These are phyloP conservation scores for Drosophila nannoptera DNA, from an alignment of 1,140 invertebrate species.

Conservation along the genomic window DNA sequence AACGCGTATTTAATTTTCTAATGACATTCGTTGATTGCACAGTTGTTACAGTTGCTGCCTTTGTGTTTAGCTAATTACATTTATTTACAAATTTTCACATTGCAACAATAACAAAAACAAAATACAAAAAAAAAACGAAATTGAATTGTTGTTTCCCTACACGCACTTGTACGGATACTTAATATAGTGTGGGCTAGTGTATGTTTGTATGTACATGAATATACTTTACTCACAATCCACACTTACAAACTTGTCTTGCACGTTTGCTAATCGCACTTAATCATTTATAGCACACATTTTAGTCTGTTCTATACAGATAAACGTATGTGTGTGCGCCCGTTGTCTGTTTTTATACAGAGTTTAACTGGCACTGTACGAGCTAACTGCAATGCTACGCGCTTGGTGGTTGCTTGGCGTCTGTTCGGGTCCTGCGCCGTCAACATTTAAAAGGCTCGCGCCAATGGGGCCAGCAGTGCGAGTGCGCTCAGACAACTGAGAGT, in stretches of 20 bases:
- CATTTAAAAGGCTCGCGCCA: conserved; percentile 7
- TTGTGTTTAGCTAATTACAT: not conserved
- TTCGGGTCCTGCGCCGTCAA: conserved; percentile 29
- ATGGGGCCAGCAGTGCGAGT: conserved; percentile 22
- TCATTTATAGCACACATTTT: conserved; percentile 56
- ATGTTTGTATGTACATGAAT: not conserved
- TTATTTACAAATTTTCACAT: conserved; percentile 15
- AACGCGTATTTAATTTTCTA: conserved; percentile 33
- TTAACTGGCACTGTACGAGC: conserved; percentile 23
- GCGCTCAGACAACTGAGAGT: conserved; percentile 27
- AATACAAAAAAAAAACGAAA: conserved; percentile 41
- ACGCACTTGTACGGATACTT: conserved; percentile 54
- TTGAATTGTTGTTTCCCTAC: conserved; percentile 50
- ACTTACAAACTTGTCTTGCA: conserved; percentile 41
- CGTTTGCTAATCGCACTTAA: conserved; percentile 47
- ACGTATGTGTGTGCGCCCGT: conserved; percentile 19
- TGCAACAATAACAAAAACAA: not conserved
- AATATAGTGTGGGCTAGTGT: not conserved
- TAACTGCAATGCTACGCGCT: conserved; percentile 52
- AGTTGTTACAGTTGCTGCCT: not conserved
- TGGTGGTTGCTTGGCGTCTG: conserved; percentile 58
- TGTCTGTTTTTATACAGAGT: conserved; percentile 20
- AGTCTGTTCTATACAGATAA: conserved; percentile 6
- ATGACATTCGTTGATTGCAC: not conserved
- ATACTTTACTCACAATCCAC: conserved; percentile 40